Conservation (phyloP, 2,797 vertebrate species). For the Pogonophryne albipinna region DNA sequence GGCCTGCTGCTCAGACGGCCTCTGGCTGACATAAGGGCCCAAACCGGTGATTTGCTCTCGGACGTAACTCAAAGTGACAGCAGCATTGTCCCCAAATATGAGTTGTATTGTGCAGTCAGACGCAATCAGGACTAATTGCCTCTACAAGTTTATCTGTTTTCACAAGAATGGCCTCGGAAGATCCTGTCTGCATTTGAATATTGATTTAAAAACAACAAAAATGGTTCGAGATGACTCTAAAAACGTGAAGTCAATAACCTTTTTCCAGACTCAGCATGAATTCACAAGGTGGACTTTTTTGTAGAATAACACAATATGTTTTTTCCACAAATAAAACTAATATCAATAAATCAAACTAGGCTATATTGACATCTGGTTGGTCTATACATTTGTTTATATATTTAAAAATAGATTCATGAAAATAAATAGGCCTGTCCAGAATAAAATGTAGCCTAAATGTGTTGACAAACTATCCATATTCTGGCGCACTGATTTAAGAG, state of each 20-base stretch:
- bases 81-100: constrained; percentile 56
- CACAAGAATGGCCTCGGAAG: not conserved
- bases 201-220: not conserved
- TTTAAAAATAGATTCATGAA: too few relatives aligned
- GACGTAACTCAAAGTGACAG: constrained; percentile 67
- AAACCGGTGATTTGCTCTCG: constrained; percentile 34
- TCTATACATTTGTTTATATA: too few relatives aligned
- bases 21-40: constrained; percentile 54
- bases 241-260: not conserved
- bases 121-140: constrained; percentile 67
- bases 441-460: not conserved
- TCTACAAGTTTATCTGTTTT: constrained; percentile 41
- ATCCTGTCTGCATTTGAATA: not conserved
- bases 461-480: not conserved
- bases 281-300: not conserved
- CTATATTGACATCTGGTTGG: too few relatives aligned
- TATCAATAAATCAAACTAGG: too few relatives aligned
- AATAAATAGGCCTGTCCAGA: not conserved
- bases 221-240: not conserved
- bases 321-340: too few relatives aligned
- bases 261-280: not conserved
- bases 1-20: constrained; percentile 52
- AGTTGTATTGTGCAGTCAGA: constrained; percentile 45
- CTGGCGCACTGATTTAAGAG: constrained; percentile 3
- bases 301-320: not conserved